These are phyloP conservation scores for Sebastes reedi DNA, from an alignment of 2,797 vertebrate genomes.

Conservation along the genomic window DNA sequence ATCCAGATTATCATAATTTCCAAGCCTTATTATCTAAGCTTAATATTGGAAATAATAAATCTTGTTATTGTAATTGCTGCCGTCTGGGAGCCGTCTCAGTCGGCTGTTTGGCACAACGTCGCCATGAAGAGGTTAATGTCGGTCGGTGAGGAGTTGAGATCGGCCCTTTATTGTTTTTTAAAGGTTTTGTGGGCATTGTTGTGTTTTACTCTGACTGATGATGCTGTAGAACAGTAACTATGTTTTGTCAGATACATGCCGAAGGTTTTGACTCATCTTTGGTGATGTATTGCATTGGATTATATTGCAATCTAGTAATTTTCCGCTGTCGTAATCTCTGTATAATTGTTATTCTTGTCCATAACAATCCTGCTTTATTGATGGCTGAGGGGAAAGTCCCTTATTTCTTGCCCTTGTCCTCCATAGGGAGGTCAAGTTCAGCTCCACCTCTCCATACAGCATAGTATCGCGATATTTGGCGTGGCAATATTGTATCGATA, in stretches of 20 bases:
- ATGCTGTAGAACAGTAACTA: neutral
- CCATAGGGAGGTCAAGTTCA: neutral
- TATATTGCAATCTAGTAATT: neutral
- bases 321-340: neutral
- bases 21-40: conserved; percentile 21
- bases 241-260: neutral
- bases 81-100: conserved; percentile 3
- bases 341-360: neutral
- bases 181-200: neutral
- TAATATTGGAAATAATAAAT: conserved; percentile 42
- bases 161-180: neutral
- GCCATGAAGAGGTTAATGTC: neutral
- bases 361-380: neutral
- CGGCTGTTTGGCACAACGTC: neutral
- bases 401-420: neutral
- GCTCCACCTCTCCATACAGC: too few relatives aligned
- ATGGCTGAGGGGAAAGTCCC: neutral
- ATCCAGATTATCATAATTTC: conserved; percentile 44
- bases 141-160: neutral
- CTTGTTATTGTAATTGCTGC: conserved; percentile 19
- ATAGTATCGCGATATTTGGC: too few relatives aligned
- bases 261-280: neutral
- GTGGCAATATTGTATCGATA: too few relatives aligned
- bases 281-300: too few relatives aligned
- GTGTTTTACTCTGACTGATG: neutral